Evolutionary conservation across 1,140 invertebrate species (phyloP).

Genomic region (Nixonia krombeini): DNA sequence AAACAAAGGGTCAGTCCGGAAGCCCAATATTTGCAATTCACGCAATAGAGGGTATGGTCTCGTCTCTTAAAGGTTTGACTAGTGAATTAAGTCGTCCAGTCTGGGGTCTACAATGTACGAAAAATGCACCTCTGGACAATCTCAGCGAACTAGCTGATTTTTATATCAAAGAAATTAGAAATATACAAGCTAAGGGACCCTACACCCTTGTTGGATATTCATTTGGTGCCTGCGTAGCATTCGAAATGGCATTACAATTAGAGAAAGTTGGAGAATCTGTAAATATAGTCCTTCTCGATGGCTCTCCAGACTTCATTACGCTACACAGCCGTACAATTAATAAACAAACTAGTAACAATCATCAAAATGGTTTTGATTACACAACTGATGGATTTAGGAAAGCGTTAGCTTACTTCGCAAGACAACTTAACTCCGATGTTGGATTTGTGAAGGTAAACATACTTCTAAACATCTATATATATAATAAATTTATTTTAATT

Average conservation of each 20-base stretch:
- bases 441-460: conserved; percentile 82
- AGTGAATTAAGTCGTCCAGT: conserved; percentile 81
- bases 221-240: conserved; percentile 91
- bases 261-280: conserved; percentile 78
- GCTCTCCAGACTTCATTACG: conserved; percentile 90
- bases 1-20: conserved; percentile 69
- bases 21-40: conserved; percentile 84
- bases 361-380: conserved; percentile 43
- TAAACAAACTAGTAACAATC: conserved; percentile 67
- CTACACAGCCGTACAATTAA: conserved; percentile 80
- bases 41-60: conserved; percentile 92
- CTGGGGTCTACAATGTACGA: conserved; percentile 91
- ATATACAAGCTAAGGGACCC: conserved; percentile 85
- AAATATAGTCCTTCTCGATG: conserved; percentile 89
- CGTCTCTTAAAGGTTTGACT: conserved; percentile 79
- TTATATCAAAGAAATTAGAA: conserved; percentile 85
- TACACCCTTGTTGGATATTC: conserved; percentile 94
- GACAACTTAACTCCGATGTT: conserved; percentile 82
- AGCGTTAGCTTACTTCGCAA: conserved; percentile 85
- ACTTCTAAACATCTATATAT: no score
- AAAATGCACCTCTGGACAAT: conserved; percentile 79
- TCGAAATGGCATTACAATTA: conserved; percentile 91
- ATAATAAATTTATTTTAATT: no score
- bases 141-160: conserved; percentile 83
- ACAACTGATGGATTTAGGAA: conserved; percentile 49